These are phyloP conservation scores for Amblyjoppa proteus DNA, from an alignment of 2,888 invertebrate genomes.

Conservation along the genomic window DNA sequence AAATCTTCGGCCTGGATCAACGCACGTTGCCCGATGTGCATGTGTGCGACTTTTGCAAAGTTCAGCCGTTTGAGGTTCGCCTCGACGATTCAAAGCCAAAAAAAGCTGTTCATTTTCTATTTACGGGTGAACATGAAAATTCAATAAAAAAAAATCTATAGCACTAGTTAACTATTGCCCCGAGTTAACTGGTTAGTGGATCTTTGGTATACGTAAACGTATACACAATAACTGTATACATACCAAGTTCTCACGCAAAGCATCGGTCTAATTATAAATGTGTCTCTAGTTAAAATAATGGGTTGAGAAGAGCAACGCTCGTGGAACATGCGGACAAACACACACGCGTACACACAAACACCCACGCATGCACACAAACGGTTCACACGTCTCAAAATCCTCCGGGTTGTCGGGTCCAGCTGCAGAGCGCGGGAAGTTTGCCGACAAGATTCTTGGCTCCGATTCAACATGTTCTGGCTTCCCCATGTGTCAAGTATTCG, in stretches of 20 bases:
- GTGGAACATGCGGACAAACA: constrained; percentile 23
- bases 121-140: not conserved
- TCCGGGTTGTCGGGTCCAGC: constrained; percentile 73
- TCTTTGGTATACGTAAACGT: not conserved
- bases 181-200: not conserved
- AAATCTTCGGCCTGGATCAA: constrained; percentile 75
- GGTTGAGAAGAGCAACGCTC: constrained; percentile 23
- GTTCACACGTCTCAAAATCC: constrained; percentile 31
- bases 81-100: not conserved
- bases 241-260: constrained; percentile 53
- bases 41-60: not conserved
- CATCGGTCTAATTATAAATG: constrained; percentile 62
- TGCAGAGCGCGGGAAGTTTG: constrained; percentile 69
- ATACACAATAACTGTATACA: constrained; percentile 26
- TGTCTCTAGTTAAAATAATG: constrained; percentile 47
- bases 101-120: not conserved
- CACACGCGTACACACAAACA: no score
- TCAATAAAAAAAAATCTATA: no score
- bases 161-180: not conserved
- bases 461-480: constrained; percentile 75
- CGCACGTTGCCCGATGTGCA: not conserved
- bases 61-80: not conserved
- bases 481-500: constrained; percentile 79
- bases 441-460: constrained; percentile 73
- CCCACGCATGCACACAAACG: no score